Conservation (phyloP, 2,888 invertebrate genomes). For the Antitype chi region DNA sequence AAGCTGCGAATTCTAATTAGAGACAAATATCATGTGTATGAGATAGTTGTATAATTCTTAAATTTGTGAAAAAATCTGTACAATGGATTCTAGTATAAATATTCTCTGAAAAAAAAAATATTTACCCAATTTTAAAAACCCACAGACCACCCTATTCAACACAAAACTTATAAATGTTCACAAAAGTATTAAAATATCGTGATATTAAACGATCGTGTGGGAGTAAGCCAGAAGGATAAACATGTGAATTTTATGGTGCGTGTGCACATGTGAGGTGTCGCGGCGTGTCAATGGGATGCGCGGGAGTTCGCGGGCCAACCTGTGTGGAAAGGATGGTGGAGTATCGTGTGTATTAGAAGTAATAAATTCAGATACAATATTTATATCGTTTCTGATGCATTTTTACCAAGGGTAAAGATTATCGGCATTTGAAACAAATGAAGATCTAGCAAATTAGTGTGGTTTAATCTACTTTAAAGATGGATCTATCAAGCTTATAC, state of each 20-base stretch:
- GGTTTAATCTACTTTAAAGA: not conserved
- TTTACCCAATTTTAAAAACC: slow-evolving; percentile 18
- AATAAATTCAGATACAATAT: not conserved
- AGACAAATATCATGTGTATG: not conserved
- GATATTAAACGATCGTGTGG: slow-evolving; percentile 64
- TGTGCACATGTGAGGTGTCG: slow-evolving; percentile 46
- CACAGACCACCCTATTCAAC: slow-evolving; percentile 46
- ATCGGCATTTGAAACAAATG: not conserved
- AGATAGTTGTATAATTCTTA: not conserved
- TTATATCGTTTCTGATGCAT: not conserved
- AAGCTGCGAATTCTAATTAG: slow-evolving; percentile 12
- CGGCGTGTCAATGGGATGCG: slow-evolving; percentile 50
- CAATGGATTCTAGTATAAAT: not conserved
- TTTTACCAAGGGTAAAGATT: not conserved
- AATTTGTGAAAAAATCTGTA: not conserved
- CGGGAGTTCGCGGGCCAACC: slow-evolving; percentile 53
- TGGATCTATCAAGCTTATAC: not conserved
- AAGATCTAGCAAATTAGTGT: not conserved
- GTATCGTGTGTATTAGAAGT: slow-evolving; percentile 12
- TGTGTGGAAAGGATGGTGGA: slow-evolving; percentile 33
- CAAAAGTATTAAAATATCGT: slow-evolving; percentile 63
- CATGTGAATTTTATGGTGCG: slow-evolving; percentile 57
- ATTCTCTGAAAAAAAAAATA: not conserved
- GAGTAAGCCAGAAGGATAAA: slow-evolving; percentile 64
- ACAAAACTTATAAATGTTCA: slow-evolving; percentile 52